Conservation (phyloP, 2,888 invertebrate genomes). For the Odontomyia ornata region DNA sequence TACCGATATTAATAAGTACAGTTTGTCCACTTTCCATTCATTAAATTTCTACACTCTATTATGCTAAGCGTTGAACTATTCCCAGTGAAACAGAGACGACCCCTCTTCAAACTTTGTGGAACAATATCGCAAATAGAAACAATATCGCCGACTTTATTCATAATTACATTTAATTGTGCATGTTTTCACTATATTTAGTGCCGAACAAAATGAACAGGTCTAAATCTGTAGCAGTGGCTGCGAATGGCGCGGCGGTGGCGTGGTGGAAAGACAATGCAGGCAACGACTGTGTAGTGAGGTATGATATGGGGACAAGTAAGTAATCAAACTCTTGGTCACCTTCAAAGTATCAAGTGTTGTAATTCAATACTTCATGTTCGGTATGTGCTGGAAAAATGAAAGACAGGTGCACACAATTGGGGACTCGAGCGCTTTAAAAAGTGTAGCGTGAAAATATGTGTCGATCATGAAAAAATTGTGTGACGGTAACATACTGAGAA, state of each 20-base stretch:
- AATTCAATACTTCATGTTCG: background rate
- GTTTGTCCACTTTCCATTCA: background rate
- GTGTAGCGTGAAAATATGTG: no score
- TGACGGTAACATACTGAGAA: no score
- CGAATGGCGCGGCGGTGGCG: background rate
- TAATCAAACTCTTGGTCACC: slow-evolving; percentile 26
- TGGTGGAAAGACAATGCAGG: no score
- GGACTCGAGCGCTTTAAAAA: no score
- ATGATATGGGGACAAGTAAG: background rate
- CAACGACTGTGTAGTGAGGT: no score
- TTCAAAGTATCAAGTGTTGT: slow-evolving; percentile 30
- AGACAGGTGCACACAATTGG: no score
- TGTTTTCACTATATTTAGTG: background rate
- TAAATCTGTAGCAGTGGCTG: background rate
- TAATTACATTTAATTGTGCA: background rate
- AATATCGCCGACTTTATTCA: background rate
- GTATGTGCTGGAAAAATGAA: no score
- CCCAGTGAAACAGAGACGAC: background rate
- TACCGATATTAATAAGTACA: background rate
- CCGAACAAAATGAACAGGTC: background rate
- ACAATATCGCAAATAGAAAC: no score
- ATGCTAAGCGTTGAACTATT: background rate
- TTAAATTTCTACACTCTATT: background rate
- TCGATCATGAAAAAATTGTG: no score
- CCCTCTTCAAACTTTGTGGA: background rate